Percentiles rank a stretch among this genome's conserved stretches.
Evolutionary conservation across 2,888 invertebrate genomes (phyloP).

Genomic region (Graphium colonna): DNA sequence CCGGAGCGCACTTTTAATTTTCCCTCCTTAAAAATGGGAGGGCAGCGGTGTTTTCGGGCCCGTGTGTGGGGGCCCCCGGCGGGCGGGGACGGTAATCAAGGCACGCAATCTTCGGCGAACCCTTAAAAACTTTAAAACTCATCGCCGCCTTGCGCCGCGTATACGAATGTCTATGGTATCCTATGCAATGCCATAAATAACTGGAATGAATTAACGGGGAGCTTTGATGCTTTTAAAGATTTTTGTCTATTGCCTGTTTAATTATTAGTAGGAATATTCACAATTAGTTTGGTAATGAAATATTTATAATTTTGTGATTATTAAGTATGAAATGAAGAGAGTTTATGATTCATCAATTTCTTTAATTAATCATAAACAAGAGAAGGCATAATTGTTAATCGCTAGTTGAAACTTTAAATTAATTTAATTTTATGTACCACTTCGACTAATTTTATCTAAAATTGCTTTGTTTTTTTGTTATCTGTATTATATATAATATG

Average conservation of each 20-base stretch:
- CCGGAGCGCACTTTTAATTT: conserved; percentile 73
- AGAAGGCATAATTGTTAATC: too few species aligned
- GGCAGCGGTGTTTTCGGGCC: conserved; percentile 59
- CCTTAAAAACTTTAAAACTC: conserved; percentile 83
- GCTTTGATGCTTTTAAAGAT: conserved; percentile 7
- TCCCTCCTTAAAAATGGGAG: conserved; percentile 79
- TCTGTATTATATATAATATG: not conserved
- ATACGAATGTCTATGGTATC: conserved; percentile 22
- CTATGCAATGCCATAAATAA: too few species aligned
- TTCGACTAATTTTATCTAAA: not conserved
- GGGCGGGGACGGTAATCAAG: conserved; percentile 77
- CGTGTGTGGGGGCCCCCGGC: conserved; percentile 51
- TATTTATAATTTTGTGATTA: too few species aligned
- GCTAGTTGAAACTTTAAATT: too few species aligned
- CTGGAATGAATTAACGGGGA: too few species aligned
- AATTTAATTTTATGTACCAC: not conserved
- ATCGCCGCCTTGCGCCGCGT: conserved; percentile 62
- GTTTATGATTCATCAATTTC: too few species aligned
- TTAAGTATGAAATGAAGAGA: too few species aligned
- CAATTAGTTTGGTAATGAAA: too few species aligned
- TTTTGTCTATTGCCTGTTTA: not conserved
- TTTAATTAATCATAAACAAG: too few species aligned
- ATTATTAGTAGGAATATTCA: too few species aligned
- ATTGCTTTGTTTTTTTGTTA: not conserved
- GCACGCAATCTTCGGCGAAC: conserved; percentile 83